phyloP scores from a whole-genome alignment of 2,888 invertebrate genomes.

The Pterobdella sp. region DNA sequence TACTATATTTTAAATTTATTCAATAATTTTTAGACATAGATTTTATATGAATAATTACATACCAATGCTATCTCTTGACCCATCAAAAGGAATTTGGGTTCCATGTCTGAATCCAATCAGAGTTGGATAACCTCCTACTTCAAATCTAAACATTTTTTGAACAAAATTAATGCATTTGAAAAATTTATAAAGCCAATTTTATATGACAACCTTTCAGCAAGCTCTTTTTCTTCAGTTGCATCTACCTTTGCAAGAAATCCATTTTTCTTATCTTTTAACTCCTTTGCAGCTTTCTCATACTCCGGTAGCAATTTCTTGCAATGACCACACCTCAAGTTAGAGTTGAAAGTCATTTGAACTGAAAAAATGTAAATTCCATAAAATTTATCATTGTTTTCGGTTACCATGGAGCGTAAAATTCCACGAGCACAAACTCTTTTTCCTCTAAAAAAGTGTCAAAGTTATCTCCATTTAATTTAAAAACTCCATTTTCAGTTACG shows the following conservation, averaged over 20 bases:
- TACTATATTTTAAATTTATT: not conserved
- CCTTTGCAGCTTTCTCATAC: constrained; percentile 55
- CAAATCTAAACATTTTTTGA: constrained; percentile 44
- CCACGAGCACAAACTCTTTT: constrained; percentile 52
- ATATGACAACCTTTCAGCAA: constrained; percentile 42
- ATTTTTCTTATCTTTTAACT: constrained; percentile 46
- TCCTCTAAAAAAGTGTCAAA: constrained; percentile 53
- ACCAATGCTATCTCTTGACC: constrained; percentile 45
- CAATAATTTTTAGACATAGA: not conserved
- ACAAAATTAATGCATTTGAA: not conserved
- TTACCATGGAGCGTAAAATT: constrained; percentile 50
- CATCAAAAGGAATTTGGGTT: constrained; percentile 44
- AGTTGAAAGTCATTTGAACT: constrained; percentile 1
- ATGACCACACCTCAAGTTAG: constrained; percentile 53
- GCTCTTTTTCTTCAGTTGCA: constrained; percentile 53
- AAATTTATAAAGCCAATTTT: not conserved
- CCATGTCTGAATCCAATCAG: constrained; percentile 52
- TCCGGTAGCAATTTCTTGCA: constrained; percentile 55
- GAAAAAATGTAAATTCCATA: constrained; percentile 26
- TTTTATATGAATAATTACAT: constrained; percentile 19
- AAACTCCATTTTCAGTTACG: constrained; percentile 50
- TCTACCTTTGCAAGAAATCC: constrained; percentile 57
- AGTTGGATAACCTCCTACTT: constrained; percentile 56
- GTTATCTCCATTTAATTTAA: constrained; percentile 52
- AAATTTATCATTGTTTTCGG: not conserved